Evolutionary conservation across 2,888 invertebrate species (phyloP).

Genomic region (Litoditis marina): DNA sequence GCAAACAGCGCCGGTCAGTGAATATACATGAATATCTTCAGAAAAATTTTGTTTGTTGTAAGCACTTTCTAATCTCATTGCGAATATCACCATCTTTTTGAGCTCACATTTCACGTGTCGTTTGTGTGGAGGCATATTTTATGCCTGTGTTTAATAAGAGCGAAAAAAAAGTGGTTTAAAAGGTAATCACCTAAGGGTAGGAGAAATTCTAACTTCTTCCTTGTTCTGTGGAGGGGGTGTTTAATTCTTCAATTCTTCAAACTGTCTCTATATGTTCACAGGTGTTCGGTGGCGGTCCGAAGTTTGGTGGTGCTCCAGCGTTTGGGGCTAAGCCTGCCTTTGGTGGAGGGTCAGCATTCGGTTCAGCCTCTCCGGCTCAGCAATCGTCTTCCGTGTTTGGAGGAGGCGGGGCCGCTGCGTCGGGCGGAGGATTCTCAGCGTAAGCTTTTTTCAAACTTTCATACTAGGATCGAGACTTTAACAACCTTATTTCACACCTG

Average conservation of each 20-base stretch:
- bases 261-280: background rate
- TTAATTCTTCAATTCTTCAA: background rate
- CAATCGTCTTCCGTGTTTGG: too few species aligned
- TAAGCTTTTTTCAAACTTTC: background rate
- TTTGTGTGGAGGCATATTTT: background rate
- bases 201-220: background rate
- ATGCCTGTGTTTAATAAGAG: background rate
- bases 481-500: too few species aligned
- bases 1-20: too few species aligned
- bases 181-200: background rate
- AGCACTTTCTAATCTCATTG: background rate
- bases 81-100: background rate
- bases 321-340: constrained; percentile 2
- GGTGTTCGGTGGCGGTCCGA: background rate
- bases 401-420: background rate
- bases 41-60: background rate
- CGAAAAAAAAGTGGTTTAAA: background rate
- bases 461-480: too few species aligned
- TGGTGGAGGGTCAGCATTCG: constrained; percentile 2
- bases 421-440: constrained; percentile 1
- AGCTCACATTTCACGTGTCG: background rate
- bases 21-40: too few species aligned
- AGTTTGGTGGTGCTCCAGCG: background rate
- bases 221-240: too few species aligned
- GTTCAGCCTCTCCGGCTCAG: too few species aligned